These are phyloP conservation scores for Oligia latruncula DNA, from an alignment of 2,888 invertebrate species.

Conservation along the genomic window DNA sequence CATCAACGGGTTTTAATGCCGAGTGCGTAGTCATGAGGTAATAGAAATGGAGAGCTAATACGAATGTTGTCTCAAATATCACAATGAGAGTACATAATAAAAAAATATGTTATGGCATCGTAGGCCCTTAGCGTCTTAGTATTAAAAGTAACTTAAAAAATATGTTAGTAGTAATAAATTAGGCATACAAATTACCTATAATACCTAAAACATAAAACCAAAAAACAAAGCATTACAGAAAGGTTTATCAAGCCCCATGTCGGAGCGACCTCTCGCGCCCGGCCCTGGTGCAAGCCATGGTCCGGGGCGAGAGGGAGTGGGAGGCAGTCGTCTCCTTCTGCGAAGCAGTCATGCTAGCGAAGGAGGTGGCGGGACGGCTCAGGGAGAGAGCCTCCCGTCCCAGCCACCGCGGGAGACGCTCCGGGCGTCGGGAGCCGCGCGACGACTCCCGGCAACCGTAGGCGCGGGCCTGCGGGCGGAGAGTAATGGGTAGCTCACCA, in stretches of 20 bases:
- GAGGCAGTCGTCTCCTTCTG: too few species aligned
- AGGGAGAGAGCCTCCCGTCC: too few species aligned
- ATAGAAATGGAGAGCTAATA: not conserved
- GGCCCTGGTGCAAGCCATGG: too few species aligned
- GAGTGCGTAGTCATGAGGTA: constrained; percentile 47
- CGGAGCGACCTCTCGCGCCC: too few species aligned
- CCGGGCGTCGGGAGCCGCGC: too few species aligned
- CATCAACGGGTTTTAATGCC: constrained; percentile 67
- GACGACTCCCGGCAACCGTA: too few species aligned
- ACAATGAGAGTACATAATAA: not conserved
- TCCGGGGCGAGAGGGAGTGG: too few species aligned
- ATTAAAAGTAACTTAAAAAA: not conserved
- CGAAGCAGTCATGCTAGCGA: too few species aligned
- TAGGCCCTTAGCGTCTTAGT: not conserved
- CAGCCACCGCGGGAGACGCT: too few species aligned
- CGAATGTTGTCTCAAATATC: not conserved
- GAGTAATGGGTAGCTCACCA: too few species aligned
- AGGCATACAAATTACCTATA: not conserved
- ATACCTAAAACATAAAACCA: not conserved
- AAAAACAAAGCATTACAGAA: not conserved
- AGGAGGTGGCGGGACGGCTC: too few species aligned
- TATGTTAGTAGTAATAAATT: not conserved
- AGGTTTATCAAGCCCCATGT: not conserved
- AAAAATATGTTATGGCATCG: not conserved
- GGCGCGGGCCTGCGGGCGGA: too few species aligned